Evolutionary conservation across 2,888 invertebrate genomes (phyloP).

Genomic region (Synergus japonicus): DNA sequence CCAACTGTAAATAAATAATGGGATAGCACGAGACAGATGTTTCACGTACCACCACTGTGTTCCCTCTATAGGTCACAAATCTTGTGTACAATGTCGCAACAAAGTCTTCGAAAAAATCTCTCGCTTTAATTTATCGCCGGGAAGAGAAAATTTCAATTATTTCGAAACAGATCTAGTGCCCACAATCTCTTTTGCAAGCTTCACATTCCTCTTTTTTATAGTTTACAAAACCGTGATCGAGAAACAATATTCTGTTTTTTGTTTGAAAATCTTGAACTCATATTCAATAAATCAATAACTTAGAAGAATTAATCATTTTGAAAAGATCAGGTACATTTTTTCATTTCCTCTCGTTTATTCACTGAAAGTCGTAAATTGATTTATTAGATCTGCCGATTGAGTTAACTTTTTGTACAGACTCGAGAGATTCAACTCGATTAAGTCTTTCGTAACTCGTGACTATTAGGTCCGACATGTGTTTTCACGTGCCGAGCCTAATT

Average conservation of each 20-base stretch:
- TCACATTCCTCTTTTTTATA: not conserved
- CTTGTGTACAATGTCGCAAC: not conserved
- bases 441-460: not conserved
- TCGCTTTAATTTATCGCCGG: not conserved
- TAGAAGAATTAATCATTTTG: no score
- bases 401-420: not conserved
- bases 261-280: no score
- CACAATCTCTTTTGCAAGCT: not conserved
- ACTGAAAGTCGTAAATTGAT: not conserved
- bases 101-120: conserved; percentile 8
- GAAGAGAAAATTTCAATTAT: conserved; percentile 29
- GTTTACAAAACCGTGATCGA: no score
- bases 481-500: not conserved
- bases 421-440: not conserved
- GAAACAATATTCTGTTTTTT: no score
- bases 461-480: not conserved
- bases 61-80: conserved; percentile 16
- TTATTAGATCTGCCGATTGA: not conserved
- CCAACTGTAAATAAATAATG: conserved; percentile 21
- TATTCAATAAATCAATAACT: no score
- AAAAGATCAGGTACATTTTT: no score
- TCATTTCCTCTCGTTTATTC: no score
- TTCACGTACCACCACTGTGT: not conserved
- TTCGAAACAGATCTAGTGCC: conserved; percentile 10
- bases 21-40: conserved; percentile 14